Base-by-base conservation (phyloP, 2,113 vertebrate species). In the Trichomycterus rosablanca region DNA sequence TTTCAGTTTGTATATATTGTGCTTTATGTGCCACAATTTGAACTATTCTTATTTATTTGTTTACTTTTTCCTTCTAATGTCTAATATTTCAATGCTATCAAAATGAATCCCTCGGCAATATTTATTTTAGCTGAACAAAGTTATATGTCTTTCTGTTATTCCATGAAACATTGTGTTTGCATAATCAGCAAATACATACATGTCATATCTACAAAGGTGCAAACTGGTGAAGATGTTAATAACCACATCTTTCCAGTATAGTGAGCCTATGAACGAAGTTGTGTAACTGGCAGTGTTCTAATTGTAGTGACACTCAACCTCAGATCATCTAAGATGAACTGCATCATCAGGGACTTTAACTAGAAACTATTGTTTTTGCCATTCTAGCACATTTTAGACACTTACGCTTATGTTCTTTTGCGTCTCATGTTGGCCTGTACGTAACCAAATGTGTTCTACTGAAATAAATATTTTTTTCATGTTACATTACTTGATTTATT, bases 401-500 rank as follows among this genome's bases (percentile, higher is more conserved):
- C 87, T 84, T 82, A 86, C 82, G 84, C 85, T 86, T 83, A 83
- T 76, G 83, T 87, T 88, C 81, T 86, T 80, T 88, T 72, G 82
- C 81, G 52, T 86, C 86, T 76, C 80, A 72, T 89, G 86, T 89
- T 87, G 80, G 84, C 85, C 89, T 91, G 83, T 89, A 90, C 88
- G 89, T 89, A 87, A 84, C 88, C 83, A 84, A 87, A 66, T 75
- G 70, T 76, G 67, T 62, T 74, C 55, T 67, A 65, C 71, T 71
- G 12, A 80, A 78, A 75, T 76, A 78, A 80, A 80, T 74, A 74
- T 74, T 73, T 78, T 80, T 76, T 75, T 63, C 72, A 72, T 78
- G 72, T 71, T 72, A 62, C 24, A 20, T 51, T 50, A 22, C 42
- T 34, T 66, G 16, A 16, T 53, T 40, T 18, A 14, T 8, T 10